A percentile compares a stretch with the other conserved stretches of the same genome.
These are phyloP conservation scores for Drosophila peninsularis DNA, from an alignment of 2,888 invertebrate species.

Conservation along the genomic window DNA sequence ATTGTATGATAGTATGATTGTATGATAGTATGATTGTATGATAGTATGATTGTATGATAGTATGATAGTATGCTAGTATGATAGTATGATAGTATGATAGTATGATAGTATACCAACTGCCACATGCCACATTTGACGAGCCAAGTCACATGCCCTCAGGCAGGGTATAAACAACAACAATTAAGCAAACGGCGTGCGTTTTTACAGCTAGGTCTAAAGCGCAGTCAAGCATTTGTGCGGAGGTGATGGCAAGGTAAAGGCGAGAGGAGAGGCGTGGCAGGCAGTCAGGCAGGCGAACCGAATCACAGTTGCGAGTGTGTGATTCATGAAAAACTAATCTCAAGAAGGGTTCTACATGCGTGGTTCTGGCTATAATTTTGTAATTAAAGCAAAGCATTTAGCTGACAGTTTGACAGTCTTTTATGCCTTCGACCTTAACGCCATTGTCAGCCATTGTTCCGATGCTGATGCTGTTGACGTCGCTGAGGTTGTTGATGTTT, in stretches of 20 bases:
- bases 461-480: slow-evolving; percentile 25
- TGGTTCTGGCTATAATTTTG: slow-evolving; percentile 41
- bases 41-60: no score
- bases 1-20: no score
- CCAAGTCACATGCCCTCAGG: background rate
- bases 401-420: slow-evolving; percentile 39
- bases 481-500: slow-evolving; percentile 19
- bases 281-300: slow-evolving; percentile 1
- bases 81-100: no score
- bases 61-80: no score
- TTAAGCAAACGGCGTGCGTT: slow-evolving; percentile 81
- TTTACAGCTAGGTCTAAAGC: slow-evolving; percentile 72
- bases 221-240: slow-evolving; percentile 66
- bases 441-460: slow-evolving; percentile 57
- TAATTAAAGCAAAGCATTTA: slow-evolving; percentile 35
- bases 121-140: background rate
- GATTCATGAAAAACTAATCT: slow-evolving; percentile 66
- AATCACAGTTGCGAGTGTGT: slow-evolving; percentile 6
- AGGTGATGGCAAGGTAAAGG: slow-evolving; percentile 22
- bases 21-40: no score
- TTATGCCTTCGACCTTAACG: slow-evolving; percentile 77
- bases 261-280: background rate
- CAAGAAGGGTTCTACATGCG: slow-evolving; percentile 25
- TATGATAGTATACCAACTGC: background rate
- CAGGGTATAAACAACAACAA: slow-evolving; percentile 49